Conservation (phyloP, 2,797 vertebrate species). For the Macrochelys suwanniensis region DNA sequence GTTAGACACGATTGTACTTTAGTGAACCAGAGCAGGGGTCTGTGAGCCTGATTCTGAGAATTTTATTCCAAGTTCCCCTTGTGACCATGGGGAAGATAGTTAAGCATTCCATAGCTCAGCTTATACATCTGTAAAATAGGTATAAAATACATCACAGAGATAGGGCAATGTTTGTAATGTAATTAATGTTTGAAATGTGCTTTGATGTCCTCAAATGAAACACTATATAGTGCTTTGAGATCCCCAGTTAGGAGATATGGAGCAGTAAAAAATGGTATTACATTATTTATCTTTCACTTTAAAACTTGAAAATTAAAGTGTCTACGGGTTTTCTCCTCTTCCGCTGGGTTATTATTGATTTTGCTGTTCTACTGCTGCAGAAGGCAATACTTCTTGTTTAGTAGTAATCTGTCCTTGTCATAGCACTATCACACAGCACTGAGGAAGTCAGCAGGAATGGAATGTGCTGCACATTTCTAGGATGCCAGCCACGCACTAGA, state of each 20-base stretch:
- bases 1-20: background rate
- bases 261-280: background rate
- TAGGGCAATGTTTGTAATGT: background rate
- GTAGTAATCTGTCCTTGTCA: background rate
- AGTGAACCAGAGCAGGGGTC: background rate
- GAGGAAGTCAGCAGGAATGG: background rate
- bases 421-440: fast-evolving
- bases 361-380: background rate
- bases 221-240: background rate
- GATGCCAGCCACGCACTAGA: background rate
- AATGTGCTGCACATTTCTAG: background rate
- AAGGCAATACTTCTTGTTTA: background rate
- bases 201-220: background rate
- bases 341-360: background rate
- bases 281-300: background rate
- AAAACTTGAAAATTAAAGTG: background rate
- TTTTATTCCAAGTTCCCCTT: background rate
- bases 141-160: background rate
- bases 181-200: background rate
- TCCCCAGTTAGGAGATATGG: background rate
- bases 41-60: background rate
- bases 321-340: background rate
- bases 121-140: background rate
- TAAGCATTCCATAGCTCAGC: background rate
- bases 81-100: background rate